Evolutionary conservation across 2,113 vertebrate genomes (phyloP).

Genomic region (Rhea pennata): DNA sequence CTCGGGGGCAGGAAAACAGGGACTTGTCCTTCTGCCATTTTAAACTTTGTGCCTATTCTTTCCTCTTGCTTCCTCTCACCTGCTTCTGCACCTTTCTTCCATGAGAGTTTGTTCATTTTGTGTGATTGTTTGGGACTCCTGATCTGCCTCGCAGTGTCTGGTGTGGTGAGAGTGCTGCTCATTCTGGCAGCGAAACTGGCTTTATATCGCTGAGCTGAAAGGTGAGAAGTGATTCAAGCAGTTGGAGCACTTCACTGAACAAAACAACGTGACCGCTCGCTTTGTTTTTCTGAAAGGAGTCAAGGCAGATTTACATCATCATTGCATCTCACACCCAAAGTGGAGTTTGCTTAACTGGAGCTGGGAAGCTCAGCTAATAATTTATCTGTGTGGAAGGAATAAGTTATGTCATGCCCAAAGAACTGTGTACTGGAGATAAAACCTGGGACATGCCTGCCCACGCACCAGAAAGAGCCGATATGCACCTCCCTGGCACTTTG

Average conservation of each 20-base stretch:
- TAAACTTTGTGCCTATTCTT: background rate
- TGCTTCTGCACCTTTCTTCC: background rate
- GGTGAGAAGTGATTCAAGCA: rapidly evolving
- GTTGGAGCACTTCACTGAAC: background rate
- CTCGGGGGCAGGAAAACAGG: background rate
- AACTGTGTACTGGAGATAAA: background rate
- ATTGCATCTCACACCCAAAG: background rate
- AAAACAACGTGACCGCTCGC: background rate
- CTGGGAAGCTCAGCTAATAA: background rate
- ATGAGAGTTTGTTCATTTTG: background rate
- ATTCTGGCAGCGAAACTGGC: background rate
- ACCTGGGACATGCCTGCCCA: background rate
- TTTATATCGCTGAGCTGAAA: background rate
- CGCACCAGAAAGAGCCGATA: background rate
- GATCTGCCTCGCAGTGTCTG: background rate
- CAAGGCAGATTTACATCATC: background rate
- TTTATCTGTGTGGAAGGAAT: background rate
- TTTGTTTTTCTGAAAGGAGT: background rate
- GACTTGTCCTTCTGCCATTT: background rate
- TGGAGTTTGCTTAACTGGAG: background rate
- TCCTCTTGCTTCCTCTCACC: background rate
- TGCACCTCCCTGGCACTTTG: background rate
- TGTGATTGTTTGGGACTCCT: background rate
- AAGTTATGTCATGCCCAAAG: background rate
- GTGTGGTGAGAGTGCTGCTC: background rate